These are phyloP conservation scores for Crypturellus undulatus DNA, from an alignment of 2,113 vertebrate species.

Conservation along the genomic window DNA sequence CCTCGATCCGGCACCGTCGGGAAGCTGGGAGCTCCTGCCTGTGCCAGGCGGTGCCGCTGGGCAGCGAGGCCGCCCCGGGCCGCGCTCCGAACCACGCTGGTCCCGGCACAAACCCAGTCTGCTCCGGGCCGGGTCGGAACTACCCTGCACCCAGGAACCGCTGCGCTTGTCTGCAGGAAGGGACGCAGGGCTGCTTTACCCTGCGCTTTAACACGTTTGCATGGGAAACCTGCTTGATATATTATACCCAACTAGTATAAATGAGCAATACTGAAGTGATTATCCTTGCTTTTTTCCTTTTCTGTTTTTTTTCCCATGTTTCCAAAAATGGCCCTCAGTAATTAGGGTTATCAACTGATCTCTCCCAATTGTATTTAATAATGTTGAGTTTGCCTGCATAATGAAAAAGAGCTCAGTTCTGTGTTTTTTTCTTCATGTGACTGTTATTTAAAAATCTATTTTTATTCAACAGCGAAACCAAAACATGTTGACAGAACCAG, in stretches of 20 bases:
- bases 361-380: background rate
- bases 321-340: background rate
- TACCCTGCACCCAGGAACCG: accelerated
- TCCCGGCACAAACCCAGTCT: no score
- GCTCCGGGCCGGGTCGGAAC: background rate
- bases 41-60: no score
- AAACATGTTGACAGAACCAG: constrained; percentile 18
- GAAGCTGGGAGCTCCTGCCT: no score
- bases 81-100: no score
- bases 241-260: accelerated
- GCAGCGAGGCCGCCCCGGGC: no score
- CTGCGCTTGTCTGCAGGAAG: accelerated
- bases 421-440: background rate
- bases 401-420: background rate
- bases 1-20: no score
- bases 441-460: constrained; percentile 1
- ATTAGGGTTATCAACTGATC: background rate
- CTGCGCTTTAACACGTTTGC: background rate
- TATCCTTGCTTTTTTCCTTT: no score
- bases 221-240: accelerated
- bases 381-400: background rate
- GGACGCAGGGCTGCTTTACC: accelerated
- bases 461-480: constrained; percentile 25
- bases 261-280: background rate
- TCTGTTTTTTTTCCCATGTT: background rate